These are phyloP conservation scores for Choristoneura fumiferana DNA, from an alignment of 1,140 invertebrate genomes.

Conservation along the genomic window DNA sequence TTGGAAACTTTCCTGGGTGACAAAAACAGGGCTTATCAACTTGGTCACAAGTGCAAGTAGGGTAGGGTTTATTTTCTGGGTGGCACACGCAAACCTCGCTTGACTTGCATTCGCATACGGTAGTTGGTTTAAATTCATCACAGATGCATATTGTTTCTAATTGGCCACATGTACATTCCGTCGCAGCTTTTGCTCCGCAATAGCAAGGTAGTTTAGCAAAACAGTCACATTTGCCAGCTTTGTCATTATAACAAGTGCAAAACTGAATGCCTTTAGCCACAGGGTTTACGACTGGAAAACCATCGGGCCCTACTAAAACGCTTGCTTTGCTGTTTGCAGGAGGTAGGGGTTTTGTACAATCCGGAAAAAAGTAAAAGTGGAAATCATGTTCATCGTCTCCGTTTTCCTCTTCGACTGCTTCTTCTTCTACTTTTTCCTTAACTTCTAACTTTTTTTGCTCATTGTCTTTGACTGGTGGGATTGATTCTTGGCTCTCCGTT, in stretches of 20 bases:
- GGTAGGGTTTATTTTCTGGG: slow-evolving; percentile 40
- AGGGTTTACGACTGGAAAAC: slow-evolving; percentile 60
- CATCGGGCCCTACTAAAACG: slow-evolving; percentile 52
- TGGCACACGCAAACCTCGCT: slow-evolving; percentile 51
- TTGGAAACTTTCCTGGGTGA: slow-evolving; percentile 44
- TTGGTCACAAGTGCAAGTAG: slow-evolving; percentile 48
- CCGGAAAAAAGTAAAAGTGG: slow-evolving; percentile 68
- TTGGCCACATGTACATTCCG: slow-evolving; percentile 48
- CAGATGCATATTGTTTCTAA: slow-evolving; percentile 57
- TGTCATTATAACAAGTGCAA: slow-evolving; percentile 54
- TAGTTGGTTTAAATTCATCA: slow-evolving; percentile 36
- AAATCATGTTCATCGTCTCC: slow-evolving; percentile 62
- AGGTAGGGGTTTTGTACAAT: slow-evolving; percentile 50
- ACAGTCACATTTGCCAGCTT: slow-evolving; percentile 54
- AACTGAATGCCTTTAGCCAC: slow-evolving; percentile 26
- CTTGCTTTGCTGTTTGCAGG: slow-evolving; percentile 45
- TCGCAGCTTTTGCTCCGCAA: slow-evolving; percentile 48
- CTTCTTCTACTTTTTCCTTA: slow-evolving; percentile 31
- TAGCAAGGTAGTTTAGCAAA: slow-evolving; percentile 48
- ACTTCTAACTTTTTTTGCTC: slow-evolving; percentile 29
- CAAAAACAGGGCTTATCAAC: slow-evolving; percentile 59
- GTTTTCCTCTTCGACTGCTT: slow-evolving; percentile 26
- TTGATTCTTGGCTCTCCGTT: slow-evolving; percentile 28
- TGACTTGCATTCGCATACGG: slow-evolving; percentile 46
- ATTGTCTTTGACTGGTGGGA: slow-evolving; percentile 31